phyloP scores from a whole-genome alignment of 2,797 vertebrate genomes.

The Anabacerthia variegaticeps region DNA sequence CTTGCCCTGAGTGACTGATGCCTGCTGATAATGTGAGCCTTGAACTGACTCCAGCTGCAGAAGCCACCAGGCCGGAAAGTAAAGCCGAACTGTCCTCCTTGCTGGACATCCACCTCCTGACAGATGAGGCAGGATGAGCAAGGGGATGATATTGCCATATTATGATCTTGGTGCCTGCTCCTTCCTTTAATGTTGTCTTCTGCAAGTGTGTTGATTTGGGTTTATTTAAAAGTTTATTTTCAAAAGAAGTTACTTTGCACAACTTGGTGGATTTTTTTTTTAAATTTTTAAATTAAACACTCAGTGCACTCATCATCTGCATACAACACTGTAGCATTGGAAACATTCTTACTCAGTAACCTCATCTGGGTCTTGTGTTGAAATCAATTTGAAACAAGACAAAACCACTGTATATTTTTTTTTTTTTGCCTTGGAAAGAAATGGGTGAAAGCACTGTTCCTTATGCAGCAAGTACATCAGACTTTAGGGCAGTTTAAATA shows the following conservation, averaged over 20 bases:
- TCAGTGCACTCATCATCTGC: slow-evolving; percentile 74
- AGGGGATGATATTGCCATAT: slow-evolving; percentile 61
- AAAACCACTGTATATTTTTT: slow-evolving; percentile 63
- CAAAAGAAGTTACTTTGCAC: slow-evolving; percentile 73
- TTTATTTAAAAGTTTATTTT: slow-evolving; percentile 73
- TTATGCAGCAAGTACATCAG: background rate
- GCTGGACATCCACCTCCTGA: background rate
- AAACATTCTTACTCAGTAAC: slow-evolving; percentile 54
- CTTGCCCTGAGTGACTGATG: background rate
- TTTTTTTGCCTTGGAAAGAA: slow-evolving; percentile 56
- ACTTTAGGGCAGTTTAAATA: slow-evolving; percentile 31
- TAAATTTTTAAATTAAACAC: slow-evolving; percentile 5
- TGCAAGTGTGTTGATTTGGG: slow-evolving; percentile 52
- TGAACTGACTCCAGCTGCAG: background rate
- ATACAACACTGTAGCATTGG: slow-evolving; percentile 70
- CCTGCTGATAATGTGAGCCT: background rate
- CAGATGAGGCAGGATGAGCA: background rate
- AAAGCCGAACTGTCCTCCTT: background rate
- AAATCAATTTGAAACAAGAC: slow-evolving; percentile 39
- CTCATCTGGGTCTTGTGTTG: slow-evolving; percentile 59
- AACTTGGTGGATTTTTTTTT: slow-evolving; percentile 41
- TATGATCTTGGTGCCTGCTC: slow-evolving; percentile 74
- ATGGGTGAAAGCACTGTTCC: slow-evolving; percentile 29
- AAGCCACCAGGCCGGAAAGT: background rate
- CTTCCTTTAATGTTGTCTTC: slow-evolving; percentile 57